phyloP scores from a whole-genome alignment of 2,113 vertebrate species.

The Aplodontia rufa region DNA sequence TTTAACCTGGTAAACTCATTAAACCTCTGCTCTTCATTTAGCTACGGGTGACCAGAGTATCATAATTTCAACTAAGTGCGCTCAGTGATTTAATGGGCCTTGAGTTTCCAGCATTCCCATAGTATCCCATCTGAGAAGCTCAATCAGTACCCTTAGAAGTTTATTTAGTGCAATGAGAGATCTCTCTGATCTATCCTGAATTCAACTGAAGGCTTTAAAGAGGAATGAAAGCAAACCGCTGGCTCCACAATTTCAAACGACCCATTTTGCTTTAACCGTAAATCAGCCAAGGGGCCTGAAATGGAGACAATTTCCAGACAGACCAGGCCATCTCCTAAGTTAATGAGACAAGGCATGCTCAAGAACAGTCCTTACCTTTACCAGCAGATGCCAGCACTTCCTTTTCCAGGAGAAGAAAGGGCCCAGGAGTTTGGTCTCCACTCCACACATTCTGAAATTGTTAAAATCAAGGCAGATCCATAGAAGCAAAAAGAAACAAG shows the following conservation, averaged over 20 bases:
- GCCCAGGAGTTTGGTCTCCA: neutral
- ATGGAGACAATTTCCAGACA: slow-evolving; percentile 54
- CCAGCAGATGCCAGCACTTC: slow-evolving; percentile 83
- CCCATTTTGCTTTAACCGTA: slow-evolving; percentile 39
- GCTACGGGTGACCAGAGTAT: slow-evolving; percentile 65
- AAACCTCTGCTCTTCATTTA: slow-evolving; percentile 67
- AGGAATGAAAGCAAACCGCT: slow-evolving; percentile 64
- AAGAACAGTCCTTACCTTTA: slow-evolving; percentile 30
- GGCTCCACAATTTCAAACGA: slow-evolving; percentile 62
- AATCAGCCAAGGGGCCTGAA: slow-evolving; percentile 64
- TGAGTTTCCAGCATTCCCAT: neutral
- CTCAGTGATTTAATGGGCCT: slow-evolving; percentile 60
- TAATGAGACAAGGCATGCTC: neutral
- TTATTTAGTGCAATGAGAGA: slow-evolving; percentile 50
- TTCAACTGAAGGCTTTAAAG: slow-evolving; percentile 57
- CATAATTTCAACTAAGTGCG: slow-evolving; percentile 62
- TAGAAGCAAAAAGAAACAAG: neutral
- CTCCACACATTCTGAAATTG: neutral
- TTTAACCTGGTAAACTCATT: slow-evolving; percentile 75
- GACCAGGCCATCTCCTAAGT: neutral
- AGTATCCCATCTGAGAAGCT: slow-evolving; percentile 19
- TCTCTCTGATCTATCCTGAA: slow-evolving; percentile 64
- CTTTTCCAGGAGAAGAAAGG: slow-evolving; percentile 57
- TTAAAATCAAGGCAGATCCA: slow-evolving; percentile 29
- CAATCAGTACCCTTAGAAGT: slow-evolving; percentile 3